Conservation (phyloP, 1,140 invertebrate genomes). For the Microplitis demolitor region DNA sequence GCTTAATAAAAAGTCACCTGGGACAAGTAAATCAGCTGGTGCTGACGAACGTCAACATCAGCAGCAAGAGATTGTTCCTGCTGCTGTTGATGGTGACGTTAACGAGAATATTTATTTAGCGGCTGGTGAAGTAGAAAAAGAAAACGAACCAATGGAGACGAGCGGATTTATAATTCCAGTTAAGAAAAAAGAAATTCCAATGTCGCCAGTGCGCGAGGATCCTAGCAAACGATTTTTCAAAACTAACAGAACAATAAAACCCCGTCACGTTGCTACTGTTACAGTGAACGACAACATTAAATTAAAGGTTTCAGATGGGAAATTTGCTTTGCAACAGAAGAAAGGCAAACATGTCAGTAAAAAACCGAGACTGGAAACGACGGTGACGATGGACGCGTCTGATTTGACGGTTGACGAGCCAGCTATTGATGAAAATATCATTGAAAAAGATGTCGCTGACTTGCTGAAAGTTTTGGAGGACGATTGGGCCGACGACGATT, state of each 20-base stretch:
- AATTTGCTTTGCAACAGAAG: constrained; percentile 30
- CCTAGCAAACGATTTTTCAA: constrained; percentile 52
- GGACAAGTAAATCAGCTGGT: background rate
- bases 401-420: constrained; percentile 51
- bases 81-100: background rate
- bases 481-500: constrained; percentile 55
- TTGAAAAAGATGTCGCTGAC: constrained; percentile 34
- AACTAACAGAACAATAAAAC: constrained; percentile 34
- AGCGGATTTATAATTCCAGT: no score
- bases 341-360: constrained; percentile 22
- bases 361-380: constrained; percentile 24
- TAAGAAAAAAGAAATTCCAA: background rate
- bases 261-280: constrained; percentile 36
- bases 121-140: no score
- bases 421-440: constrained; percentile 32
- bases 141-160: no score
- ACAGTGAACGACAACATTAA: constrained; percentile 46
- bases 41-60: background rate
- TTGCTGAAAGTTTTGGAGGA: constrained; percentile 51
- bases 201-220: constrained; percentile 26
- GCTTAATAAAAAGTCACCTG: constrained; percentile 5
- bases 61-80: constrained; percentile 6
- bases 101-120: no score
- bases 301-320: constrained; percentile 29
- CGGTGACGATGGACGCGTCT: constrained; percentile 38